Percentiles rank a stretch among this genome's conserved stretches.
Conservation (phyloP, 2,888 invertebrate genomes). For the Leptarthrus brevirostris region DNA sequence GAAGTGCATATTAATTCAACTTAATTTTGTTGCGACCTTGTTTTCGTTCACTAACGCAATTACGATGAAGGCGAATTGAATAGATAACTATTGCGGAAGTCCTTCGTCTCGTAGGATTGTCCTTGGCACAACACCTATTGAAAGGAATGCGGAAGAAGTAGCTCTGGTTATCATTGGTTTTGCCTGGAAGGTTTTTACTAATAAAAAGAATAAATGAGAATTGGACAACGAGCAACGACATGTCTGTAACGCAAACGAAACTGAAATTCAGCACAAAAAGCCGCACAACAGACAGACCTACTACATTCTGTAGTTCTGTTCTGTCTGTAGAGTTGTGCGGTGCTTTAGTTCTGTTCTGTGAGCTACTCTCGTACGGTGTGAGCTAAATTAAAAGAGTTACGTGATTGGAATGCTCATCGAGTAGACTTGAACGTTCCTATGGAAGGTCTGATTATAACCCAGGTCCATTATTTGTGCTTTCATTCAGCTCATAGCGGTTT, state of each 20-base stretch:
- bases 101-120: not conserved
- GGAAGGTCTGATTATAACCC: slow-evolving; percentile 40
- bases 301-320: not conserved
- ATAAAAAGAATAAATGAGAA: slow-evolving; percentile 3
- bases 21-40: slow-evolving; percentile 35
- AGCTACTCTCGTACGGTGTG: slow-evolving; percentile 23
- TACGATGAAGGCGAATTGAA: slow-evolving; percentile 28
- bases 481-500: slow-evolving; percentile 18
- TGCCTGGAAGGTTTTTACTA: not conserved
- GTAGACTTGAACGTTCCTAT: not conserved
- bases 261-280: slow-evolving; percentile 33
- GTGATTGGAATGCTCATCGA: slow-evolving; percentile 41
- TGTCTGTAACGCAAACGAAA: slow-evolving; percentile 37
- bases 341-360: not conserved
- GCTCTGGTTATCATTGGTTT: slow-evolving; percentile 34
- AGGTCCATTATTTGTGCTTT: slow-evolving; percentile 32
- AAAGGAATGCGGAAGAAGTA: not conserved
- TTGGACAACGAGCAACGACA: slow-evolving; percentile 15
- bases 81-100: slow-evolving; percentile 23
- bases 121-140: not conserved
- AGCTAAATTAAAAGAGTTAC: slow-evolving; percentile 50
- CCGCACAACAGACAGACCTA: not conserved
- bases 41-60: slow-evolving; percentile 30
- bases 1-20: slow-evolving; percentile 37
- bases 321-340: not conserved